These are phyloP conservation scores for Drosophila ohnishii DNA, from an alignment of 1,140 invertebrate genomes.

Conservation along the genomic window DNA sequence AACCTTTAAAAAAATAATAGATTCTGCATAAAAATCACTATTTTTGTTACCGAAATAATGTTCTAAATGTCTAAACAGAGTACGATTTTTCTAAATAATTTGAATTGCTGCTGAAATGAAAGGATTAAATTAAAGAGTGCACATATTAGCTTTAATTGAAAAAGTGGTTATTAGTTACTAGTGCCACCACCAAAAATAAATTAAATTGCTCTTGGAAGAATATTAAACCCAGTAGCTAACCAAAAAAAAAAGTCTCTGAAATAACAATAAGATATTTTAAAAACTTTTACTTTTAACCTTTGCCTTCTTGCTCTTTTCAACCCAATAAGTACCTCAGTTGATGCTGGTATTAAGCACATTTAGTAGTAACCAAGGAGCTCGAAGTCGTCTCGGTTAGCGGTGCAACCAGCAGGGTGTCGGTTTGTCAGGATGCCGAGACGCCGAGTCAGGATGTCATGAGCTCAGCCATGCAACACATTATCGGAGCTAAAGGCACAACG, in stretches of 20 bases:
- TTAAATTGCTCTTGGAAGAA: background rate
- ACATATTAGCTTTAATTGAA: too few species aligned
- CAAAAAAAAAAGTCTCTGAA: background rate
- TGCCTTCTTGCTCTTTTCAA: background rate
- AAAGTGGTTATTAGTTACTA: too few species aligned
- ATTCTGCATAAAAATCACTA: too few species aligned
- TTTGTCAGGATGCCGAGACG: conserved; percentile 30
- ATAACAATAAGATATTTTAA: background rate
- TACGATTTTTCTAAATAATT: too few species aligned
- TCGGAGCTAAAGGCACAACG: conserved; percentile 11
- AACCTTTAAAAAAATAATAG: too few species aligned
- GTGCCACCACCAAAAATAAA: too few species aligned
- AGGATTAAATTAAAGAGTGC: too few species aligned
- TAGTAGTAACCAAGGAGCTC: background rate
- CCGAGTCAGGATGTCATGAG: conserved; percentile 29
- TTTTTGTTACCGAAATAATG: too few species aligned
- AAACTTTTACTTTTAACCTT: background rate
- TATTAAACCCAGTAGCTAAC: background rate
- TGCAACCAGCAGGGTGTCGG: conserved; percentile 39
- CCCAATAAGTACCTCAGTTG: too few species aligned
- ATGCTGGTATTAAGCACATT: background rate
- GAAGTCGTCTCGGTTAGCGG: background rate
- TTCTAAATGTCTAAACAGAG: too few species aligned
- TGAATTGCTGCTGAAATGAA: too few species aligned
- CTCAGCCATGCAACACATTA: conserved; percentile 53